These are phyloP conservation scores for Salvator merianae DNA, from an alignment of 2,113 vertebrate species.

Conservation along the genomic window DNA sequence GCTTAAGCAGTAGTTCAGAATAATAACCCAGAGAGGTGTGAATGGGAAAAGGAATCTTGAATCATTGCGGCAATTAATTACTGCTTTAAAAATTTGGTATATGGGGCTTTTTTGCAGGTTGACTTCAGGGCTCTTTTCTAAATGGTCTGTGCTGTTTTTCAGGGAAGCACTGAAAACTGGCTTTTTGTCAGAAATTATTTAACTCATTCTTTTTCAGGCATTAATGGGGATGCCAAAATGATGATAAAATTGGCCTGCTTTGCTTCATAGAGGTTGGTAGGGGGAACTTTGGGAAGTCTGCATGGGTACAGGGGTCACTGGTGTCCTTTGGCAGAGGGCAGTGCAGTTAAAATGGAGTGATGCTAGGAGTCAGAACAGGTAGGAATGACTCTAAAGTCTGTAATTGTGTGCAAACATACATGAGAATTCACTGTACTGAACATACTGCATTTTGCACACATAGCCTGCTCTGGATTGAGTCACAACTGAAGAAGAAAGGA, in stretches of 20 bases:
- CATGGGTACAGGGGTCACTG: not conserved
- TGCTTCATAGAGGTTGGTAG: not conserved
- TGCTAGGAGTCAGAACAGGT: not conserved
- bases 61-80: constrained; percentile 8
- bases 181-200: not conserved
- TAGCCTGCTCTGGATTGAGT: no score
- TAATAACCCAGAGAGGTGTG: not conserved
- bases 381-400: not conserved
- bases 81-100: not conserved
- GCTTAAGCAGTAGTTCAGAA: constrained; percentile 48
- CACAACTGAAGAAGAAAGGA: no score
- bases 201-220: not conserved
- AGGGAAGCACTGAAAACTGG: constrained; percentile 32
- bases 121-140: not conserved
- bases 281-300: not conserved
- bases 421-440: no score
- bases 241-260: not conserved
- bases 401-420: no score
- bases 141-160: constrained; percentile 37
- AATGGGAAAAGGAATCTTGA: constrained; percentile 32
- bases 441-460: no score
- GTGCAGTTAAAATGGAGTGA: not conserved
- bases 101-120: not conserved
- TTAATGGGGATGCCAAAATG: not conserved
- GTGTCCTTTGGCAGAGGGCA: not conserved